Base-by-base conservation (phyloP, 1,140 invertebrate species). In the Chymomyza costata region DNA sequence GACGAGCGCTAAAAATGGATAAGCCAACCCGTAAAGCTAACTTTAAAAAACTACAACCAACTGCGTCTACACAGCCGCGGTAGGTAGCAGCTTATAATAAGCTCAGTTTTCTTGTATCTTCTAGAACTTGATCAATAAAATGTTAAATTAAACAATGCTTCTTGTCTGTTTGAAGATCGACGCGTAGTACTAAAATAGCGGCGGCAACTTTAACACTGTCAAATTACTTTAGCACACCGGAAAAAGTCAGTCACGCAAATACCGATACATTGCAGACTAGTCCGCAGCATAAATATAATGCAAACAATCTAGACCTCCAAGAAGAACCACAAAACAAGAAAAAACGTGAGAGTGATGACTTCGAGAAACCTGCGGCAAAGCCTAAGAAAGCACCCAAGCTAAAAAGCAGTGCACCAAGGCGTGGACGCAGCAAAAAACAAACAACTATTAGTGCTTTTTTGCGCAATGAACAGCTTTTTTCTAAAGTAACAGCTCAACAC, bases 401-500 rank as follows among this genome's bases (percentile, higher is more conserved):
- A 1, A 82, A 49, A 32, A 17, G 13, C 37, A 11, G 21, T 32
- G 11, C 43, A 38, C 14, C 21, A 25, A 2, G 57, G 28, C 54
- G 63, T 5, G 28, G 56, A 0, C 51, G 45, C 10, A 47, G 21
- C 17, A 73, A 70, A 18, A 47, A 63, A 14, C 83, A 85, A 40
- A 54, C 76, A 0, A 65, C 40, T 10, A 85, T 85, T 10, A 85
- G 63, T 21, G 71, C 80, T 6, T 82, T 85, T 10, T 37, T 82
- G 13, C 65, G 70, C n/a, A 83, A 82, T 17, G 83, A 85, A 31
- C 60, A 82, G 41, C 48, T 84, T 2, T 83, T 85, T 17, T 44
- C 83, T 0, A 67, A 83, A 32, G 70, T 85, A 1, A 73, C 83
- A 2, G 82, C 81, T 1, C 68, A 84, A 38, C 81, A 85, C 28